Evolutionary conservation across 53 echinoderm and acorn worm genomes (phyloP).

Genomic region (Holothuria scabra): DNA sequence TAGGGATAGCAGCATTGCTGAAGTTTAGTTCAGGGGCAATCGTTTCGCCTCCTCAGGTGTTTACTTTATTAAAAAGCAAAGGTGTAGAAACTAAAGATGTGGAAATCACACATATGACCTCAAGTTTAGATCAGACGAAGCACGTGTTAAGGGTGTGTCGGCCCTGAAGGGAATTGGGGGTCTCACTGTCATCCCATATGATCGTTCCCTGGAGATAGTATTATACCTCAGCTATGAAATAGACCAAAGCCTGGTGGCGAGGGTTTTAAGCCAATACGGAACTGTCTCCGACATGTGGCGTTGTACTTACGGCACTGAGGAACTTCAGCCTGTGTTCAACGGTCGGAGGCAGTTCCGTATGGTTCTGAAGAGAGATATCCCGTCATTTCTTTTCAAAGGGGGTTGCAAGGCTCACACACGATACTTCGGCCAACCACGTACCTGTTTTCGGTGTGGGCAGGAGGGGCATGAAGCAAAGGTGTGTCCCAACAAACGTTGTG

Average conservation of each 20-base stretch:
- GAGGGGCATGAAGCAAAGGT: background rate
- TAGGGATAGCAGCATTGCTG: background rate
- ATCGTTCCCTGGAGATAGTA: background rate
- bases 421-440: background rate
- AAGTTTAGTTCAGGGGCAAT: background rate
- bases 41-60: background rate
- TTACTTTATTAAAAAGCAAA: background rate
- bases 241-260: background rate
- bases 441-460: constrained; percentile 12
- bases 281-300: background rate
- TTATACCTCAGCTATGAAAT: background rate
- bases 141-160: background rate
- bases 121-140: background rate
- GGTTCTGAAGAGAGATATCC: background rate
- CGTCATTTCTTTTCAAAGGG: background rate
- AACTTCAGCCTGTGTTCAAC: background rate
- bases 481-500: background rate
- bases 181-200: background rate
- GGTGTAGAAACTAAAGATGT: background rate
- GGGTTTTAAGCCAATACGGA: background rate
- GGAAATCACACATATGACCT: background rate
- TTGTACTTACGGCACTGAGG: no score
- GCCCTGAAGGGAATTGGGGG: background rate
- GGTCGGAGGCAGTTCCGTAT: background rate
- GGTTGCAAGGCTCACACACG: background rate